Conservation (phyloP, 1,140 invertebrate species). For the Asbolus verrucosus region DNA sequence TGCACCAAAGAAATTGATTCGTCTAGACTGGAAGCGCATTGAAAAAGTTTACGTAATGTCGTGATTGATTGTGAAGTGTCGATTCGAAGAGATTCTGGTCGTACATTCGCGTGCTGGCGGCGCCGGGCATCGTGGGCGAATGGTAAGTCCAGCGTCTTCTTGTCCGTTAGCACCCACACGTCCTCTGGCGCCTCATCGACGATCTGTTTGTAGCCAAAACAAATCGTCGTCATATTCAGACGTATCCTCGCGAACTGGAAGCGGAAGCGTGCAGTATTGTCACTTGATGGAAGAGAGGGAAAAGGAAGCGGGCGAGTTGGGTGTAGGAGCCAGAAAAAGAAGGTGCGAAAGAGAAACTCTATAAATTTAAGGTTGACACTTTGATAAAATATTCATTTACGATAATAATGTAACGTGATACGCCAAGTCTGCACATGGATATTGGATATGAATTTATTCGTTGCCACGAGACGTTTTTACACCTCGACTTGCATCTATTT, state of each 20-base stretch:
- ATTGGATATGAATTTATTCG: conserved; percentile 33
- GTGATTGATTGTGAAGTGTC: conserved; percentile 12
- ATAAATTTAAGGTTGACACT: conserved; percentile 26
- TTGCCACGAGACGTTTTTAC: conserved; percentile 32
- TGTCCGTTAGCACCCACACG: conserved; percentile 21
- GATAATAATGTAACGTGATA: conserved; percentile 34
- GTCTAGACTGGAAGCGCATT: conserved; percentile 9
- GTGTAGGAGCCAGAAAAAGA: conserved; percentile 1
- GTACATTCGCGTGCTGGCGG: conserved; percentile 25
- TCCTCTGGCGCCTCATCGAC: conserved; percentile 12
- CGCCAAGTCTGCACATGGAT: conserved; percentile 30
- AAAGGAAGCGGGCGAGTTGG: neutral
- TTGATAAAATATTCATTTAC: conserved; percentile 37
- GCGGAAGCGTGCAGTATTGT: too few species aligned
- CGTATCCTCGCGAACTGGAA: too few species aligned
- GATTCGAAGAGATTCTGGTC: conserved; percentile 7
- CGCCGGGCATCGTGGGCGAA: conserved; percentile 15
- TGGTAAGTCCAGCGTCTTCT: conserved; percentile 7
- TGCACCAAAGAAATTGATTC: conserved; percentile 30
- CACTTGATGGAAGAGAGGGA: too few species aligned
- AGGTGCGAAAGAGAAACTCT: conserved; percentile 8
- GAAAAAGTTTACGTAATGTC: conserved; percentile 25
- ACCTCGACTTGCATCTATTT: conserved; percentile 32
- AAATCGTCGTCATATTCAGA: too few species aligned
- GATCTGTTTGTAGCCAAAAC: neutral